Conservation (phyloP, 2,888 invertebrate genomes). For the Drosophila dives region DNA sequence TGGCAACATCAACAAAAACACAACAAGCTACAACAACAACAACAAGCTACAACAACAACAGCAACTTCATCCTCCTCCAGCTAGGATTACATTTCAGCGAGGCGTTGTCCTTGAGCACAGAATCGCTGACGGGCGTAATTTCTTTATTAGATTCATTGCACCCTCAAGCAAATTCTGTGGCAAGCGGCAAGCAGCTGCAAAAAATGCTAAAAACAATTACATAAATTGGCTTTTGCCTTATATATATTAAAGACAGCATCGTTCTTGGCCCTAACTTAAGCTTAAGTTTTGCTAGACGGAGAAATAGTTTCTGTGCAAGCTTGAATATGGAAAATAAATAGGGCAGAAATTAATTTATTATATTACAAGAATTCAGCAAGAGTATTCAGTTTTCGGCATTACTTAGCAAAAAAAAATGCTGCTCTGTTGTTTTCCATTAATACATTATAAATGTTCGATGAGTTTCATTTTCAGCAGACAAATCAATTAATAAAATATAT, state of each 20-base stretch:
- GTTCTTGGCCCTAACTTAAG: not conserved
- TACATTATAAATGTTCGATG: not conserved
- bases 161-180: constrained; percentile 49
- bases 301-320: not conserved
- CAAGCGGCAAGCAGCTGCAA: constrained; percentile 19
- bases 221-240: constrained; percentile 62
- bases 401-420: no score
- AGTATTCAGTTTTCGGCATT: not conserved
- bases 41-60: constrained; percentile 12
- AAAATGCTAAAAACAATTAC: constrained; percentile 71
- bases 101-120: constrained; percentile 50
- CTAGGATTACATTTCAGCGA: constrained; percentile 36
- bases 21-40: constrained; percentile 18
- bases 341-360: not conserved
- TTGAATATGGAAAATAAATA: not conserved
- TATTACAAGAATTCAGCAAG: not conserved
- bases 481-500: not conserved
- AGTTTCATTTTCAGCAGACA: not conserved
- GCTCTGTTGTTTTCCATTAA: not conserved
- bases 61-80: constrained; percentile 10
- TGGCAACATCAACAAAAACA: constrained; percentile 61
- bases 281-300: not conserved
- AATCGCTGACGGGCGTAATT: constrained; percentile 66
- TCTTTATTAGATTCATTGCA: constrained; percentile 76
- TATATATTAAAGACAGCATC: constrained; percentile 12